Percentiles rank a stretch among this genome's conserved stretches.
These are phyloP conservation scores for Hydrotaea diabolus DNA, from an alignment of 2,888 invertebrate genomes.

Conservation along the genomic window DNA sequence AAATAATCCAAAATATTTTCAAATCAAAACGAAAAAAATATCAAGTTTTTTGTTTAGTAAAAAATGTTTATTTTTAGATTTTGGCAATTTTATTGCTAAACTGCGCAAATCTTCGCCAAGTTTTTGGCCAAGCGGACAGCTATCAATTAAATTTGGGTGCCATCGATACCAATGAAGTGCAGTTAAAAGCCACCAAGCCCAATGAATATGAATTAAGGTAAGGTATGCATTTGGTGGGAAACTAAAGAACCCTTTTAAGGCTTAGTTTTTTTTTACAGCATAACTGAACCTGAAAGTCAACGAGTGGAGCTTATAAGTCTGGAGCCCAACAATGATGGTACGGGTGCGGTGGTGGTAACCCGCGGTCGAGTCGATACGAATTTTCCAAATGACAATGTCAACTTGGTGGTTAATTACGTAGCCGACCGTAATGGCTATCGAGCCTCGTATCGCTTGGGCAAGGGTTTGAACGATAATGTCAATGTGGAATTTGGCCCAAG, in stretches of 20 bases:
- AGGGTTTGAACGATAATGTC: not conserved
- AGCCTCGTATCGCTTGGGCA: conserved; percentile 32
- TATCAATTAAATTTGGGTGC: conserved; percentile 3
- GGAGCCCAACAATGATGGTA: not conserved
- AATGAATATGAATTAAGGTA: conserved; percentile 40
- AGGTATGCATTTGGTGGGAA: conserved; percentile 4
- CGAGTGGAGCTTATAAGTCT: not conserved
- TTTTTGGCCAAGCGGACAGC: not conserved
- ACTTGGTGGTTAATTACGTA: conserved; percentile 46
- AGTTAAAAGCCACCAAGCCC: not conserved
- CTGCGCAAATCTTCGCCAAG: not conserved
- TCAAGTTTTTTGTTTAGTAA: not conserved
- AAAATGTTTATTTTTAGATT: conserved; percentile 27
- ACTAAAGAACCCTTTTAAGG: not conserved
- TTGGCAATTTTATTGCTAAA: conserved; percentile 23
- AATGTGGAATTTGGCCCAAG: conserved; percentile 12
- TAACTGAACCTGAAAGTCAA: conserved; percentile 30
- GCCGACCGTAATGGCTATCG: conserved; percentile 55
- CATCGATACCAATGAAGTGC: conserved; percentile 20
- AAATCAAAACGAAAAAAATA: not conserved
- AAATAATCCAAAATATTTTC: too few species aligned
- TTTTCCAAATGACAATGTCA: conserved; percentile 13
- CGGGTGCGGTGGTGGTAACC: not conserved
- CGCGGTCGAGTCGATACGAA: conserved; percentile 21
- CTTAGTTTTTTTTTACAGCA: conserved; percentile 16